Percentiles rank a stretch among this genome's conserved stretches.
Evolutionary conservation across 2,888 invertebrate genomes (phyloP).

Genomic region (Apamea anceps): DNA sequence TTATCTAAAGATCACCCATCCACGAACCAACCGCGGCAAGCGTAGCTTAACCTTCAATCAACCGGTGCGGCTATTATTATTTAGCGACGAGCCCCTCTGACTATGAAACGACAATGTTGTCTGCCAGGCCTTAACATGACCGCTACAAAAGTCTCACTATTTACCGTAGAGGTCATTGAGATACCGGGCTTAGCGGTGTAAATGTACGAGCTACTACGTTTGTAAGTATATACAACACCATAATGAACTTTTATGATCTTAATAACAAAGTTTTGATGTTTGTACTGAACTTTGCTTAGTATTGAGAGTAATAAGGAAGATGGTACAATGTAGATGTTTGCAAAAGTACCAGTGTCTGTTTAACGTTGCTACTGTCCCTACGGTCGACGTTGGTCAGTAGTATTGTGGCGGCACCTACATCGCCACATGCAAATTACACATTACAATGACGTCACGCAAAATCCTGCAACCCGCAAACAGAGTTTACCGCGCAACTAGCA

Average conservation of each 20-base stretch:
- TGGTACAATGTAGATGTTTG: neutral
- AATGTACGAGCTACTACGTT: neutral
- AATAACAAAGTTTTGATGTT: slow-evolving; percentile 57
- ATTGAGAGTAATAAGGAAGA: slow-evolving; percentile 40
- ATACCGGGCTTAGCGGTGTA: neutral
- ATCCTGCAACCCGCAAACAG: too few relatives aligned
- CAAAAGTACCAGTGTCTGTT: slow-evolving; percentile 14
- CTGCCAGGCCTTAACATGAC: neutral
- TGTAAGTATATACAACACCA: slow-evolving; percentile 30
- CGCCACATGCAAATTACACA: too few relatives aligned
- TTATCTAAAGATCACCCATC: too few relatives aligned
- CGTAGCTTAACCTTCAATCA: too few relatives aligned
- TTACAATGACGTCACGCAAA: too few relatives aligned
- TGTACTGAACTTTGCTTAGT: slow-evolving; percentile 42
- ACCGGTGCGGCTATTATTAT: too few relatives aligned
- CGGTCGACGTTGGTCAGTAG: neutral
- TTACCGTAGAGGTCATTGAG: neutral
- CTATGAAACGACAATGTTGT: too few relatives aligned
- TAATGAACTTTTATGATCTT: slow-evolving; percentile 54
- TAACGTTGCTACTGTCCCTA: neutral
- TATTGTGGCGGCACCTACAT: too few relatives aligned
- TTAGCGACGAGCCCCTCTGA: too few relatives aligned
- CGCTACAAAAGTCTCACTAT: neutral
- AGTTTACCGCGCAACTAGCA: too few relatives aligned
- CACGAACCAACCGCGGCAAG: too few relatives aligned